A percentile compares a stretch with the other conserved stretches of the same genome.
These are phyloP conservation scores for Acutogordius australiensis DNA, from an alignment of 2,888 invertebrate species.

Conservation along the genomic window DNA sequence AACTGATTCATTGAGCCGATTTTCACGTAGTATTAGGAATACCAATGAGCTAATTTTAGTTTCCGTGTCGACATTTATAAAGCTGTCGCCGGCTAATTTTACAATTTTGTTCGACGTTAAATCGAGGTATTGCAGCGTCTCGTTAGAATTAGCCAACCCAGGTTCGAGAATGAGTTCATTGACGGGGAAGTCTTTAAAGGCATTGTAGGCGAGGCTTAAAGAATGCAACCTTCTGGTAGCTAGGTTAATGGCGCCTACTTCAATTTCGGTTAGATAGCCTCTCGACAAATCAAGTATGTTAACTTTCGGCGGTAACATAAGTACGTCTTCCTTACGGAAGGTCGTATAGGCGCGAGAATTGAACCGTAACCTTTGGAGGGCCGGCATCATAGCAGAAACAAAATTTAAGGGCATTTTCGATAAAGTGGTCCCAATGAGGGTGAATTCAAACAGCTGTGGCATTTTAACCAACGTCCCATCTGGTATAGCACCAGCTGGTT, in stretches of 20 bases:
- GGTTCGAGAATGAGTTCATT: no score
- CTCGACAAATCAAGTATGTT: background rate
- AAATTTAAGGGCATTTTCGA: background rate
- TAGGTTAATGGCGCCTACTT: background rate
- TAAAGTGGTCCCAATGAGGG: background rate
- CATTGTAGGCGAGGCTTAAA: no score
- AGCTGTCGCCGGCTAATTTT: no score
- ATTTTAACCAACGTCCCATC: background rate
- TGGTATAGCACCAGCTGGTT: no score
- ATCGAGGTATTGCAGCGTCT: no score
- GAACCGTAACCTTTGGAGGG: background rate
- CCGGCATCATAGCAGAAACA: background rate
- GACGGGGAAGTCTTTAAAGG: no score
- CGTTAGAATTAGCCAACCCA: no score
- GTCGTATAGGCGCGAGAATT: background rate
- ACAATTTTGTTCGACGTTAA: no score
- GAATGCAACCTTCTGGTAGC: background rate
- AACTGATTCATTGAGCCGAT: no score
- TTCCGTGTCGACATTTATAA: no score
- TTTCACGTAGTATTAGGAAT: no score
- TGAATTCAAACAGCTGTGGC: background rate
- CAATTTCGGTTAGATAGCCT: background rate
- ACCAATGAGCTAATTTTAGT: no score
- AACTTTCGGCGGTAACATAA: background rate
- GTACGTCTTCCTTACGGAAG: background rate